phyloP scores from a whole-genome alignment of 2,797 vertebrate species.

The Acanthopagrus latus region DNA sequence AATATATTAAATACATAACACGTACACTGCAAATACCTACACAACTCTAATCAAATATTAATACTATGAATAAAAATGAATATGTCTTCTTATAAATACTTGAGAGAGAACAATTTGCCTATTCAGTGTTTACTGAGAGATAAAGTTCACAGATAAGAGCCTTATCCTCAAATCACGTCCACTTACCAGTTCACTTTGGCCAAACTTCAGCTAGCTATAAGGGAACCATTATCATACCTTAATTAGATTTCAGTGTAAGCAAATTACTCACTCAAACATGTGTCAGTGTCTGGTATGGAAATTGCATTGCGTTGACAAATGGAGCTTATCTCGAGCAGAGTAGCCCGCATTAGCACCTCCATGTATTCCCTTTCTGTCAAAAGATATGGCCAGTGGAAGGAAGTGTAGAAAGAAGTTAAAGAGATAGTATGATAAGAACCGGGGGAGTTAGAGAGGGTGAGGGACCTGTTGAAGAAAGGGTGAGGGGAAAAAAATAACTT shows the following conservation, averaged over 20 bases:
- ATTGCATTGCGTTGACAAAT: conserved; percentile 70
- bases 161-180: not conserved
- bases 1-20: too few species aligned
- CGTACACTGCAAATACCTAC: too few species aligned
- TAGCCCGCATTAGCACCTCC: conserved; percentile 67
- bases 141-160: conserved; percentile 10
- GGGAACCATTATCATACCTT: conserved; percentile 16
- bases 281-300: conserved; percentile 60
- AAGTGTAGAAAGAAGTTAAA: conserved; percentile 26
- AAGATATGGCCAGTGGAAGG: conserved; percentile 52
- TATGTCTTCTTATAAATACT: not conserved
- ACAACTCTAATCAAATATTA: too few species aligned
- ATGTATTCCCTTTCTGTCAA: conserved; percentile 65
- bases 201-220: conserved; percentile 1
- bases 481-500: not conserved
- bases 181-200: conserved; percentile 13
- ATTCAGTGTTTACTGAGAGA: not conserved
- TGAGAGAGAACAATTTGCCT: not conserved
- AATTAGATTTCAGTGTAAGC: conserved; percentile 42
- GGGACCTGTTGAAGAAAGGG: conserved; percentile 16
- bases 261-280: conserved; percentile 52
- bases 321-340: conserved; percentile 66
- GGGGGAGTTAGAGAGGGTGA: conserved; percentile 4
- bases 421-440: conserved; percentile 27
- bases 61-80: too few species aligned